These are phyloP conservation scores for Cossypha niveicapilla DNA, from an alignment of 2,797 vertebrate species.

Conservation along the genomic window DNA sequence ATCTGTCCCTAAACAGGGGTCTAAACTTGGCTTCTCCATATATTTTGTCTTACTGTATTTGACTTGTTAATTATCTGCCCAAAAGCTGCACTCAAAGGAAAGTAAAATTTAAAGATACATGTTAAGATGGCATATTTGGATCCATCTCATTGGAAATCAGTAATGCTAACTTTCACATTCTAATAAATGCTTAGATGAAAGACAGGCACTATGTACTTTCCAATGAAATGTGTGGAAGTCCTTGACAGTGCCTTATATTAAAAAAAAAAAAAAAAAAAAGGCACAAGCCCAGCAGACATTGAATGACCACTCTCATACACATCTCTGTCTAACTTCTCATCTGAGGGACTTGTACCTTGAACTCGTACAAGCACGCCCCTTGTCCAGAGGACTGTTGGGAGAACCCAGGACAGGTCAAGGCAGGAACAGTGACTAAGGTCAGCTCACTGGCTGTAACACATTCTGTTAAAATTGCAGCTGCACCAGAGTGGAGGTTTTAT, in stretches of 20 bases:
- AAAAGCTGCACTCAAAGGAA: not conserved
- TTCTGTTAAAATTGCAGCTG: not conserved
- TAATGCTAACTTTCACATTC: not conserved
- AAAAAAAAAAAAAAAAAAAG: too few species aligned
- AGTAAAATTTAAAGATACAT: not conserved
- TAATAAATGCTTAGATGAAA: not conserved
- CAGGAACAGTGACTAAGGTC: not conserved
- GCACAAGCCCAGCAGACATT: not conserved
- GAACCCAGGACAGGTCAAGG: not conserved
- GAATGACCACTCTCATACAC: not conserved
- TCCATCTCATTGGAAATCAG: not conserved
- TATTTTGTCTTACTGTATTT: not conserved
- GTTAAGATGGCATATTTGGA: not conserved
- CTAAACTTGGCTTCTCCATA: not conserved
- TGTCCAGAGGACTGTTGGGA: not conserved
- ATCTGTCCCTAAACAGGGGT: not conserved
- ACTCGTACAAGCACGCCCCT: not conserved
- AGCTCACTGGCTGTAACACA: not conserved
- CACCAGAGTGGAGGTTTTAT: not conserved
- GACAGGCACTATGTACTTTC: not conserved
- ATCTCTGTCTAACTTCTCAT: not conserved
- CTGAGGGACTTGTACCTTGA: not conserved
- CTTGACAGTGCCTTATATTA: fast-evolving
- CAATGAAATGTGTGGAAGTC: not conserved
- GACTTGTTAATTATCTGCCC: slow-evolving; percentile 1